These are phyloP conservation scores for Psylliodes chrysocephalus DNA, from an alignment of 2,888 invertebrate species.

Conservation along the genomic window DNA sequence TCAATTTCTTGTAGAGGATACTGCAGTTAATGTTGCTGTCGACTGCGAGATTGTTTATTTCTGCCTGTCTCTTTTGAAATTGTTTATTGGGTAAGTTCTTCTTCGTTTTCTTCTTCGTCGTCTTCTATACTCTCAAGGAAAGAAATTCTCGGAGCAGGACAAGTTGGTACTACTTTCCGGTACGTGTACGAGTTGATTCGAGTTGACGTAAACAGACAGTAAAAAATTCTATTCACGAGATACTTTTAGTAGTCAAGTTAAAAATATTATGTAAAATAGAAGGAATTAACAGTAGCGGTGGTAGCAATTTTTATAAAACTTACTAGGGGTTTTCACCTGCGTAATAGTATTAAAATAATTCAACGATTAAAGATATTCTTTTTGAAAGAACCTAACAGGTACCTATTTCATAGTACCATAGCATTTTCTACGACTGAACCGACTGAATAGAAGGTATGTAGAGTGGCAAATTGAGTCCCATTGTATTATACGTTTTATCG, in stretches of 20 bases:
- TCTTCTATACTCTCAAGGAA: background rate
- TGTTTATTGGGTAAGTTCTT: slow-evolving; percentile 26
- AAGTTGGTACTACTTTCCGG: slow-evolving; percentile 8
- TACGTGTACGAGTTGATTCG: slow-evolving; percentile 4
- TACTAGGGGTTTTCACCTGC: too few species aligned
- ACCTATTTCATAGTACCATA: background rate
- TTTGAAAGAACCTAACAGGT: background rate
- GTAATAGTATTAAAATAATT: too few species aligned
- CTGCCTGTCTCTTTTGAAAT: slow-evolving; percentile 28
- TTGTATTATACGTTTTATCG: slow-evolving; percentile 30
- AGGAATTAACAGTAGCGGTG: too few species aligned
- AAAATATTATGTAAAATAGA: background rate
- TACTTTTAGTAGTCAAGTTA: background rate
- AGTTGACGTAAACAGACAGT: slow-evolving; percentile 6
- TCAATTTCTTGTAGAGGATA: slow-evolving; percentile 36
- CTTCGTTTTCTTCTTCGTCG: background rate
- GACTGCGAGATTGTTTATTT: slow-evolving; percentile 29
- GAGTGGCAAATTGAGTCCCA: slow-evolving; percentile 35
- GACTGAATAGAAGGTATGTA: slow-evolving; percentile 27
- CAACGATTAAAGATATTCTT: too few species aligned
- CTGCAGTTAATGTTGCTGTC: slow-evolving; percentile 38
- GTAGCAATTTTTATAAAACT: too few species aligned
- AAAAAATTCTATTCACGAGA: background rate
- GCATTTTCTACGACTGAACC: slow-evolving; percentile 14
- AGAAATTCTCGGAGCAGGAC: slow-evolving; percentile 9